Evolutionary conservation across 2,113 vertebrate species (phyloP).

Genomic region (Microtus pennsylvanicus): DNA sequence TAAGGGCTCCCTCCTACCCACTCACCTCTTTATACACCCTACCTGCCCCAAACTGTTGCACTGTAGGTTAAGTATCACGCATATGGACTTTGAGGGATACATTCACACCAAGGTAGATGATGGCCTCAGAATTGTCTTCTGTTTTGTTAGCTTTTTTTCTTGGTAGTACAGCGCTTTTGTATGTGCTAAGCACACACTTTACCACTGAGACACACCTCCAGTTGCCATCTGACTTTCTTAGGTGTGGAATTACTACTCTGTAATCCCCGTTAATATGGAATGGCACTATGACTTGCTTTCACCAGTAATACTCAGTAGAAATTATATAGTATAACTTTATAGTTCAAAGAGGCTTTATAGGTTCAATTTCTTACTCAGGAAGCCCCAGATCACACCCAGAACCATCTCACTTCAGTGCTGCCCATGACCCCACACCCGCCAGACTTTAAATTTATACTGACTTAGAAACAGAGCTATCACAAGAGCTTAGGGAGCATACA

Average conservation of each 20-base stretch:
- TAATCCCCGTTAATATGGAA: not conserved
- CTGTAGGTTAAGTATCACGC: not conserved
- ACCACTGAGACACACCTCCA: not conserved
- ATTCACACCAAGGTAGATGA: not conserved
- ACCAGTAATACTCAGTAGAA: not conserved
- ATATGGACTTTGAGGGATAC: not conserved
- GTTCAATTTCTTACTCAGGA: not conserved
- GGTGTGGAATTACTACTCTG: not conserved
- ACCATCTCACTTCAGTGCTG: not conserved
- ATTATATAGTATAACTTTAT: not conserved
- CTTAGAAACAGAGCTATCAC: not conserved
- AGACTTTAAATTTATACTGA: not conserved
- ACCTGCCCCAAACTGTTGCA: not conserved
- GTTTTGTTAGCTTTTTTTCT: not conserved
- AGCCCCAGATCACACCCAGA: not conserved
- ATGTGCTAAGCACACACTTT: not conserved
- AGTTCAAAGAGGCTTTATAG: not conserved
- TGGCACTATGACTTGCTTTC: not conserved
- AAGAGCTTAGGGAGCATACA: not conserved
- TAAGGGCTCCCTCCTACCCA: not conserved
- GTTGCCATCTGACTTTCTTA: not conserved
- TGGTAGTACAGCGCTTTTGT: not conserved
- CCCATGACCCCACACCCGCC: not conserved
- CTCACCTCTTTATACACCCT: not conserved
- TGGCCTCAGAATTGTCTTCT: not conserved